Conservation (phyloP, 2,888 invertebrate species). For the Chymomyza procnemis region DNA sequence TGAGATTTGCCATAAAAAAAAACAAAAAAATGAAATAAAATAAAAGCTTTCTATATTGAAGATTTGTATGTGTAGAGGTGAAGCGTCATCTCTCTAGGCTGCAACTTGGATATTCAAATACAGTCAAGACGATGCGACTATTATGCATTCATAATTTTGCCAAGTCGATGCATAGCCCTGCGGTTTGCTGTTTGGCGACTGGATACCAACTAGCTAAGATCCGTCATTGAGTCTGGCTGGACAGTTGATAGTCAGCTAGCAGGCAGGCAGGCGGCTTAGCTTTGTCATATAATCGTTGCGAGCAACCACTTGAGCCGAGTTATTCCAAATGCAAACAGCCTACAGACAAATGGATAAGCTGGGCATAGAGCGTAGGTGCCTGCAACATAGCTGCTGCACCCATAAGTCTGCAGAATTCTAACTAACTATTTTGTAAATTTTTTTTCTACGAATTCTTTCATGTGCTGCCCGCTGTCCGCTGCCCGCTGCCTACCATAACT, state of each 20-base stretch:
- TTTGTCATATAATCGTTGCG: neutral
- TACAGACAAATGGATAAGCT: neutral
- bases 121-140: neutral
- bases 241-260: neutral
- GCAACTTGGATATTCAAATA: neutral
- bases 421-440: neutral
- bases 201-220: neutral
- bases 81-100: neutral
- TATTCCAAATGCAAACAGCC: neutral
- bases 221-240: neutral
- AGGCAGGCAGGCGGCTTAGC: neutral
- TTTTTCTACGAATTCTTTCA: conserved; percentile 11
- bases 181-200: neutral
- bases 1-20: conserved; percentile 21
- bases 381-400: neutral
- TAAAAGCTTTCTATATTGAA: neutral
- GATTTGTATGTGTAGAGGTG: no score
- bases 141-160: neutral
- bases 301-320: neutral
- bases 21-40: no score
- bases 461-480: conserved; percentile 17
- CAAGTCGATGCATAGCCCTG: neutral
- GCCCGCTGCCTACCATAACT: conserved; percentile 5
- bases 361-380: neutral
- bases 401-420: neutral